Conservation (phyloP, 2,888 invertebrate species). For the Beris chalybata region DNA sequence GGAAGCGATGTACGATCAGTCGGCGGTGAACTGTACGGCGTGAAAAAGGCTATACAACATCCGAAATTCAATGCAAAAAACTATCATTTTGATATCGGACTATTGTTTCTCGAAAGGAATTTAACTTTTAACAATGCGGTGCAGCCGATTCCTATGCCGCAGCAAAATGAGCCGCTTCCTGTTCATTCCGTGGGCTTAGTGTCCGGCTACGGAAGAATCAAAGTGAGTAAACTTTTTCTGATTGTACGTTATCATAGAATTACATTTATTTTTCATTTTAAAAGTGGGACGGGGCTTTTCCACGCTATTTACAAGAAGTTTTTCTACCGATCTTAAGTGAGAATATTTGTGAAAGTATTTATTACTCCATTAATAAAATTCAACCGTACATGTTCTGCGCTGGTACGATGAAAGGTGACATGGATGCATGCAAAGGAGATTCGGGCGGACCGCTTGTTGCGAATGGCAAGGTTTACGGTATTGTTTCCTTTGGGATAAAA, state of each 20-base stretch:
- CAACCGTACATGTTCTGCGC: slow-evolving; percentile 37
- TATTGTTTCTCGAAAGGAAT: slow-evolving; percentile 57
- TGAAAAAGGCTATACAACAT: slow-evolving; percentile 55
- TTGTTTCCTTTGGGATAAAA: slow-evolving; percentile 35
- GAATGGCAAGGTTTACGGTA: slow-evolving; percentile 30
- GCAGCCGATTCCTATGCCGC: slow-evolving; percentile 52
- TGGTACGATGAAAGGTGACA: slow-evolving; percentile 29
- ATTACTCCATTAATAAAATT: slow-evolving; percentile 18
- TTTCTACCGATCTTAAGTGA: slow-evolving; percentile 26
- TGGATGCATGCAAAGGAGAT: slow-evolving; percentile 38
- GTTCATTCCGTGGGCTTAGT: slow-evolving; percentile 25
- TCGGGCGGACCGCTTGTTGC: slow-evolving; percentile 37
- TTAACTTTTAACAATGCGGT: slow-evolving; percentile 53
- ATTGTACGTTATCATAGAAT: neutral
- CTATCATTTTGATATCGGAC: slow-evolving; percentile 59
- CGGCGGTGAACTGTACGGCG: slow-evolving; percentile 49
- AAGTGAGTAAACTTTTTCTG: slow-evolving; percentile 16
- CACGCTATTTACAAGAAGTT: slow-evolving; percentile 29
- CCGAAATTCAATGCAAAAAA: slow-evolving; percentile 52
- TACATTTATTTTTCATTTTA: slow-evolving; percentile 5
- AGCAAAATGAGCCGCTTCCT: slow-evolving; percentile 37
- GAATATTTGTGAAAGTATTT: slow-evolving; percentile 19
- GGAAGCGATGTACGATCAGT: slow-evolving; percentile 55
- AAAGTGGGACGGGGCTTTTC: slow-evolving; percentile 27
- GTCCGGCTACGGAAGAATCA: slow-evolving; percentile 35